phyloP scores from a whole-genome alignment of 2,888 invertebrate species.

The Disparrhopalites patrizii region DNA sequence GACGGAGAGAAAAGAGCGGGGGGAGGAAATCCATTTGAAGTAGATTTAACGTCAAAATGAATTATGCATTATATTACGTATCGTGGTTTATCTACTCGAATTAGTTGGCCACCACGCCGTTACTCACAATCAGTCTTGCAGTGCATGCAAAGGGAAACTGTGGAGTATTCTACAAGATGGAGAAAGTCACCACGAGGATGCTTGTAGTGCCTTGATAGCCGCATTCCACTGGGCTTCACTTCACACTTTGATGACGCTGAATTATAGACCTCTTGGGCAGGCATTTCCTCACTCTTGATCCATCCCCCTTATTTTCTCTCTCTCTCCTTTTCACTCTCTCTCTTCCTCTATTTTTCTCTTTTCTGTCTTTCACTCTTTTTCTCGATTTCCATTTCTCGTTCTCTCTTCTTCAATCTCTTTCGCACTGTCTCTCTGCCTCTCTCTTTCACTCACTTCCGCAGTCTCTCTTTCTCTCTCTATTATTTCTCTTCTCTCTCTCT shows the following conservation, averaged over 20 bases:
- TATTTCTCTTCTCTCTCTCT: no score
- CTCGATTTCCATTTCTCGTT: no score
- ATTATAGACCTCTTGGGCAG: background rate
- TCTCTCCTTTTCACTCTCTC: no score
- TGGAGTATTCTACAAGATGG: background rate
- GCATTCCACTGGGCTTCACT: constrained; percentile 11
- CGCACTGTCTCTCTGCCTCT: no score
- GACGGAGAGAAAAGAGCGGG: background rate
- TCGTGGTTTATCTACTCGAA: background rate
- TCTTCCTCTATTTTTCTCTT: no score
- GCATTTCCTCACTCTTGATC: background rate
- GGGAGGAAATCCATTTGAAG: background rate
- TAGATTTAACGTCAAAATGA: constrained; percentile 5
- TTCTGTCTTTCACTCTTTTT: no score
- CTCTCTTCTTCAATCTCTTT: no score
- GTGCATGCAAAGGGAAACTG: background rate
- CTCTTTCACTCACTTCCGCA: no score
- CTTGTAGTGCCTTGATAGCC: background rate
- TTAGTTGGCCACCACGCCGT: background rate
- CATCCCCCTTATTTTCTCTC: background rate
- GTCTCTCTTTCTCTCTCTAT: no score
- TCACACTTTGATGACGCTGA: constrained; percentile 16
- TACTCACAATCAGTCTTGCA: background rate
- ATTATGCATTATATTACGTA: constrained; percentile 10
- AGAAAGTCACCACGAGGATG: background rate